Percentiles rank a stretch among this genome's conserved stretches.
Evolutionary conservation across 2,113 vertebrate species (phyloP).

Genomic region (Benthochromis sp.): DNA sequence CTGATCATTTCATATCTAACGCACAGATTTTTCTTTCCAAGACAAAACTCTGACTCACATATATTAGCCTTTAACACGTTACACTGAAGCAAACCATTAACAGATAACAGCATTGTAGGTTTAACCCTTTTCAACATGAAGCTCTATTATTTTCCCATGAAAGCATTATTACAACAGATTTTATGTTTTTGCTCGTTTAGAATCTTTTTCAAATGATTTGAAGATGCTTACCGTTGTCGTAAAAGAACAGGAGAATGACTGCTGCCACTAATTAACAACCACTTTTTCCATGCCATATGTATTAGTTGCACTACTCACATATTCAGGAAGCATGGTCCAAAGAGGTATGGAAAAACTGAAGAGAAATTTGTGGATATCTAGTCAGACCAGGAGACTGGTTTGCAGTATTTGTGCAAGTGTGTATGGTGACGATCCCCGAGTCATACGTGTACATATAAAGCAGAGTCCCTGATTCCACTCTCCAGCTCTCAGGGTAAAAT

Average conservation of each 20-base stretch:
- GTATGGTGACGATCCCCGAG: background rate
- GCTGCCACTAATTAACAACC: background rate
- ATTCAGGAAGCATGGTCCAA: constrained; percentile 63
- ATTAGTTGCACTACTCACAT: constrained; percentile 55
- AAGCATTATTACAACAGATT: background rate
- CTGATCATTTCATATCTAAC: background rate
- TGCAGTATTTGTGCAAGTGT: background rate
- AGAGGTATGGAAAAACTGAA: background rate
- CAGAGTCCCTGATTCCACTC: background rate
- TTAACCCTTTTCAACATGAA: background rate
- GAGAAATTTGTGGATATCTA: background rate
- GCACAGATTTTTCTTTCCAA: background rate
- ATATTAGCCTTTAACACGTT: background rate
- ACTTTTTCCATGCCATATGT: background rate
- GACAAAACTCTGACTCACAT: background rate
- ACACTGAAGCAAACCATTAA: background rate
- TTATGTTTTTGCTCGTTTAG: background rate
- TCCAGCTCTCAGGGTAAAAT: constrained; percentile 34
- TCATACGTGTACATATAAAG: background rate
- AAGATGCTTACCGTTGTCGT: background rate
- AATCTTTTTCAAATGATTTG: background rate
- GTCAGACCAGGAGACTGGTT: background rate
- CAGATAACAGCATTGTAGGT: background rate
- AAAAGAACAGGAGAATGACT: background rate
- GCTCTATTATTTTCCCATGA: background rate